These are phyloP conservation scores for Frieseomelitta varia DNA, from an alignment of 1,140 invertebrate genomes.

Conservation along the genomic window DNA sequence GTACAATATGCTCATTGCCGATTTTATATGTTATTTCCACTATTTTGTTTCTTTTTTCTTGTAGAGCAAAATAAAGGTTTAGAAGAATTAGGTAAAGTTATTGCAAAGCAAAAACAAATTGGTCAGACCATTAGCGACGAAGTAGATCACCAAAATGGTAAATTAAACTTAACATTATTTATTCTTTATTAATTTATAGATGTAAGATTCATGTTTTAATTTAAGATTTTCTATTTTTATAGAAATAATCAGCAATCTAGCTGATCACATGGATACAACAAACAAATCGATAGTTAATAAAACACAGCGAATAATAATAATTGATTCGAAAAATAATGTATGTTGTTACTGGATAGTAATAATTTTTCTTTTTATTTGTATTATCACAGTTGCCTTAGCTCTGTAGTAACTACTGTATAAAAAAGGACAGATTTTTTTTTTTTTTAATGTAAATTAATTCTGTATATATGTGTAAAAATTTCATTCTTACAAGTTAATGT, in stretches of 20 bases:
- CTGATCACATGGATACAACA: conserved; percentile 88
- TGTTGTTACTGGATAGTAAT: conserved; percentile 89
- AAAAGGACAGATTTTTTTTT: background rate
- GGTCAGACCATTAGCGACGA: conserved; percentile 89
- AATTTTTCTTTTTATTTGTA: conserved; percentile 84
- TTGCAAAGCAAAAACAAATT: conserved; percentile 89
- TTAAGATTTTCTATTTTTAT: conserved; percentile 7
- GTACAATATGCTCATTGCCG: conserved; percentile 52
- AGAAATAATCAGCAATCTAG: conserved; percentile 92
- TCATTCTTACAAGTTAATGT: background rate
- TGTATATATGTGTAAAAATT: conserved; percentile 25
- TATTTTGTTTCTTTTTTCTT: conserved; percentile 63
- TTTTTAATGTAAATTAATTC: background rate
- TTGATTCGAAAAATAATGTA: conserved; percentile 87
- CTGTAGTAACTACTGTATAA: conserved; percentile 24
- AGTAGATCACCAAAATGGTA: conserved; percentile 91
- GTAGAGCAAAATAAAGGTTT: conserved; percentile 90
- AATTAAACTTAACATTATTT: conserved; percentile 46
- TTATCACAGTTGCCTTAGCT: conserved; percentile 66
- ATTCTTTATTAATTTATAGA: background rate
- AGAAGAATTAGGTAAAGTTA: conserved; percentile 89
- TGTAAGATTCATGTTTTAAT: background rate
- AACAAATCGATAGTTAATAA: conserved; percentile 86
- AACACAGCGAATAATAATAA: conserved; percentile 85
- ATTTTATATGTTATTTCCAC: conserved; percentile 24